Percentiles rank a stretch among this genome's conserved stretches.
These are phyloP conservation scores for Acrocephalus scirpaceus DNA, from an alignment of 2,797 vertebrate species.

Conservation along the genomic window DNA sequence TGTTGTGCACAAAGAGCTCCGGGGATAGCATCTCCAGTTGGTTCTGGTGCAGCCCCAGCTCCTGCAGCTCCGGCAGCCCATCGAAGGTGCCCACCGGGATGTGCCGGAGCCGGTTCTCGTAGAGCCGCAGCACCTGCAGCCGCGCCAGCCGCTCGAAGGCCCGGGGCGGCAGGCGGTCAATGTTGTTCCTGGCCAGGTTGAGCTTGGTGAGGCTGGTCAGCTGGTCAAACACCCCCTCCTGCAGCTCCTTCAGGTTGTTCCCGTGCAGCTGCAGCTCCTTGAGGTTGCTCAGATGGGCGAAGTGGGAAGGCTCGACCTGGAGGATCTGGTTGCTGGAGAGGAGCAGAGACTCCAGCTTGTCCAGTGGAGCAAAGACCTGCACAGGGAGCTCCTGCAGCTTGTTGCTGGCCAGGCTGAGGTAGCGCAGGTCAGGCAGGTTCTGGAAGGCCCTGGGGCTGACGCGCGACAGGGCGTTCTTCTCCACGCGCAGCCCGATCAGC, in stretches of 20 bases:
- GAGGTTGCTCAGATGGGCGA: slow-evolving; percentile 76
- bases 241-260: slow-evolving; percentile 75
- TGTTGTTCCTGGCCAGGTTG: slow-evolving; percentile 82
- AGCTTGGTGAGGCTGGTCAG: slow-evolving; percentile 80
- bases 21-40: slow-evolving; percentile 78
- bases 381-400: slow-evolving; percentile 72
- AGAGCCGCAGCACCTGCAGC: slow-evolving; percentile 83
- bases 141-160: slow-evolving; percentile 81
- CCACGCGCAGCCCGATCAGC: slow-evolving; percentile 76
- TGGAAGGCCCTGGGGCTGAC: slow-evolving; percentile 83
- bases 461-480: slow-evolving; percentile 77
- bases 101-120: slow-evolving; percentile 83
- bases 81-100: slow-evolving; percentile 81
- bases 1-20: slow-evolving; percentile 82
- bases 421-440: slow-evolving; percentile 75
- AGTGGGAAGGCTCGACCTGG: slow-evolving; percentile 73
- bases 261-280: slow-evolving; percentile 83
- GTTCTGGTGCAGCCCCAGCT: slow-evolving; percentile 88
- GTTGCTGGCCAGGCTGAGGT: slow-evolving; percentile 81
- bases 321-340: slow-evolving; percentile 79
- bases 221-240: slow-evolving; percentile 81
- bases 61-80: slow-evolving; percentile 81
- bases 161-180: slow-evolving; percentile 75
- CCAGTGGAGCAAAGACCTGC: slow-evolving; percentile 71
- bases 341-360: slow-evolving; percentile 77